These are phyloP conservation scores for Hybognathus amarus DNA, from an alignment of 2,797 vertebrate genomes.

Conservation along the genomic window DNA sequence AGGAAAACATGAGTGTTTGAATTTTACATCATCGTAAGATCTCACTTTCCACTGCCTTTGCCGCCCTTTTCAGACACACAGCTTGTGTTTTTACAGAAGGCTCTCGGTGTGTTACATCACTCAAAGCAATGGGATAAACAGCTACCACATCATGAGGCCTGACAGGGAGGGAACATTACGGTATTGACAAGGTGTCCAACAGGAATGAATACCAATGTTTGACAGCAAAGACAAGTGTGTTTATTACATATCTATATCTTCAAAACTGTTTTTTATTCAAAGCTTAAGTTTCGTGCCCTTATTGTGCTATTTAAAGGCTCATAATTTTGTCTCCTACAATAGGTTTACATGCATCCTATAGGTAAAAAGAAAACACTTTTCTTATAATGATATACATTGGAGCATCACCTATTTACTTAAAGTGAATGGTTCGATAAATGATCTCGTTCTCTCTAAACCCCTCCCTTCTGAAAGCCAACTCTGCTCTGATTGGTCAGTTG, in stretches of 20 bases:
- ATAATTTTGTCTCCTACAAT: background rate
- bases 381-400: background rate
- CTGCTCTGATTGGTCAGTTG: background rate
- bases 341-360: background rate
- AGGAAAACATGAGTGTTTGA: conserved; percentile 73
- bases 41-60: conserved; percentile 67
- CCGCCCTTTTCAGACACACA: conserved; percentile 45
- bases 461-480: background rate
- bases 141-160: background rate
- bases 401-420: background rate
- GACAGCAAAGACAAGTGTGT: conserved; percentile 2
- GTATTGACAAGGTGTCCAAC: background rate
- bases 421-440: background rate
- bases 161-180: background rate
- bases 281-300: background rate
- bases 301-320: background rate
- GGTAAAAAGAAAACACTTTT: background rate
- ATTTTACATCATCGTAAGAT: conserved; percentile 62
- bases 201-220: background rate
- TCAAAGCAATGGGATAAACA: conserved; percentile 31
- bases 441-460: background rate
- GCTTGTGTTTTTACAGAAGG: conserved; percentile 11
- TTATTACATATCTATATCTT: background rate
- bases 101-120: conserved; percentile 34
- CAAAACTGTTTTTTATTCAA: background rate